A percentile compares a stretch with the other conserved stretches of the same genome.
Conservation (phyloP, 2,888 invertebrate species). For the Rhamphomyia laevipes region DNA sequence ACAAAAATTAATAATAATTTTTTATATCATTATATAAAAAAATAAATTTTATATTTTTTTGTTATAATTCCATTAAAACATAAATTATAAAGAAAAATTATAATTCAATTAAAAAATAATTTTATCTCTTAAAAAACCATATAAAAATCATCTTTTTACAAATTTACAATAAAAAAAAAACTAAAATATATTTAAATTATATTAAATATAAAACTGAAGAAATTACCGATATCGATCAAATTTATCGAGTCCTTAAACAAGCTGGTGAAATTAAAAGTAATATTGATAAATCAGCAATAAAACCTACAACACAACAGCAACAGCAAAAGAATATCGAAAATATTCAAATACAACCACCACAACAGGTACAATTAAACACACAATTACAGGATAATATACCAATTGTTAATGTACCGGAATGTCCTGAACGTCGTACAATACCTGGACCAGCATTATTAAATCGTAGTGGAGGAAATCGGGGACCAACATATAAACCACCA, state of each 20-base stretch:
- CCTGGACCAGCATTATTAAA: constrained; percentile 1
- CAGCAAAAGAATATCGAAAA: constrained; percentile 23
- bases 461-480: constrained; percentile 2
- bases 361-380: constrained; percentile 7
- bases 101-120: no score
- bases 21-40: no score
- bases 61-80: no score
- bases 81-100: no score
- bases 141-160: not conserved
- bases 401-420: constrained; percentile 34
- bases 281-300: constrained; percentile 24
- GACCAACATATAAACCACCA: constrained; percentile 7
- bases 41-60: no score
- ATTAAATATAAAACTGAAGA: constrained; percentile 20
- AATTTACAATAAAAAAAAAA: constrained; percentile 11
- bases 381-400: constrained; percentile 29
- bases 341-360: not conserved
- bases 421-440: constrained; percentile 21
- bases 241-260: constrained; percentile 90
- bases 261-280: constrained; percentile 72
- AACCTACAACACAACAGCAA: constrained; percentile 8
- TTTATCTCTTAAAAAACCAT: no score
- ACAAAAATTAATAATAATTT: no score
- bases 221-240: constrained; percentile 67
- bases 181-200: constrained; percentile 15